These are phyloP conservation scores for Pyxicephalus adspersus DNA, from an alignment of 2,113 vertebrate species.

Conservation along the genomic window DNA sequence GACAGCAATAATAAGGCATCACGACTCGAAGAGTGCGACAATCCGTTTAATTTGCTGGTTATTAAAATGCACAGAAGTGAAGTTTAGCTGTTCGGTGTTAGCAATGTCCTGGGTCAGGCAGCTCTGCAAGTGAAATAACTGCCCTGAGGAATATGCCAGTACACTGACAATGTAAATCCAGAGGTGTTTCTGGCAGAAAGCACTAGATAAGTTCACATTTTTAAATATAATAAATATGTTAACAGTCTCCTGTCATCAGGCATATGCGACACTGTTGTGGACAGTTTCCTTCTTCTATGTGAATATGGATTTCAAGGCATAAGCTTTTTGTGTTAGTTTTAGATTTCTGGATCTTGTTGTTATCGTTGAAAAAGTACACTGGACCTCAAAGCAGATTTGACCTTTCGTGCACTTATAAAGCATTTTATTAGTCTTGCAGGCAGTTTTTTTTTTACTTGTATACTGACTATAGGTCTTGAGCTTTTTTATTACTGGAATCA, in stretches of 20 bases:
- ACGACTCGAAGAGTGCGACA: constrained; percentile 53
- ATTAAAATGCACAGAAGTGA: constrained; percentile 55
- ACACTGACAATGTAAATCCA: constrained; percentile 39
- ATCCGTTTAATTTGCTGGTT: constrained; percentile 54
- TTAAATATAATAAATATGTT: constrained; percentile 26
- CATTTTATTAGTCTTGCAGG: too few species aligned
- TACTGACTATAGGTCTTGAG: too few species aligned
- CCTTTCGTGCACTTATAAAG: too few species aligned
- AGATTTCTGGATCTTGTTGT: too few species aligned
- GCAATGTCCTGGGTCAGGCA: constrained; percentile 49
- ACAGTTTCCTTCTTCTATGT: too few species aligned
- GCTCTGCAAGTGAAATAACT: constrained; percentile 40
- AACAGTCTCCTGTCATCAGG: background rate
- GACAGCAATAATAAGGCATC: constrained; percentile 56
- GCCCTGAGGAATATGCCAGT: constrained; percentile 42
- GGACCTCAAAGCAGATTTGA: too few species aligned
- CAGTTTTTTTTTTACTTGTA: too few species aligned
- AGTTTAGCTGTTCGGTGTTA: constrained; percentile 50
- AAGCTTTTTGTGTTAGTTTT: too few species aligned
- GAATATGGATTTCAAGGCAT: too few species aligned
- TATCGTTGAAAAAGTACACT: too few species aligned
- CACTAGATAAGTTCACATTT: background rate
- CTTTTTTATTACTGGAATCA: too few species aligned
- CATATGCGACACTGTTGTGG: too few species aligned
- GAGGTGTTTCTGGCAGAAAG: constrained; percentile 15